These are phyloP conservation scores for Pyrrhosoma nymphula DNA, from an alignment of 2,888 invertebrate genomes.

Conservation along the genomic window DNA sequence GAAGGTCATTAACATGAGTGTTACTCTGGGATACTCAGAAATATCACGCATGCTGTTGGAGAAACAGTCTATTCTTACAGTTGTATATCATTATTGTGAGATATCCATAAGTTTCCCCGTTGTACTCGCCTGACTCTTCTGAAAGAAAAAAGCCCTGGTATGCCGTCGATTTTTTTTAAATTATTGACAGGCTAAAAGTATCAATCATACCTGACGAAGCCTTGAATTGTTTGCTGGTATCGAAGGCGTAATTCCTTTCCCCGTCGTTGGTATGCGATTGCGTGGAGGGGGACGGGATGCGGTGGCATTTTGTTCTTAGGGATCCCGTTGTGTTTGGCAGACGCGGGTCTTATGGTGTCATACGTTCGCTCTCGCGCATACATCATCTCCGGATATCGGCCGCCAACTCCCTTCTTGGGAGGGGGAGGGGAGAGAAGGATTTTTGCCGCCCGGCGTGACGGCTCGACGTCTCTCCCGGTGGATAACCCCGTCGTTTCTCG, in stretches of 20 bases:
- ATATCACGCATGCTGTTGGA: too few relatives aligned
- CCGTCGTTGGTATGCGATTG: slow-evolving; percentile 41
- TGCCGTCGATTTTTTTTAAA: too few relatives aligned
- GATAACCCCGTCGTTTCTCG: background rate
- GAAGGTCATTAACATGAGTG: too few relatives aligned
- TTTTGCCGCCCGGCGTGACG: background rate
- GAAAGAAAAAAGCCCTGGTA: too few relatives aligned
- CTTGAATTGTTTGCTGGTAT: background rate
- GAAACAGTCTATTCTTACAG: too few relatives aligned
- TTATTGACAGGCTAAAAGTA: too few relatives aligned
- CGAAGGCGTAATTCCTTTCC: background rate
- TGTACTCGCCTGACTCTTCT: too few relatives aligned
- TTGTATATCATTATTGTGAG: too few relatives aligned
- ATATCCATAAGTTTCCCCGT: too few relatives aligned
- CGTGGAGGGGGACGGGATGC: background rate
- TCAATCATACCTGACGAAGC: too few relatives aligned
- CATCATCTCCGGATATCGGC: slow-evolving; percentile 43
- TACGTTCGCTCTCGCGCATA: background rate
- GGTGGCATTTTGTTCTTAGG: background rate
- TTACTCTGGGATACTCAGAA: too few relatives aligned
- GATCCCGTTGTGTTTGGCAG: background rate
- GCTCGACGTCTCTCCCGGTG: background rate
- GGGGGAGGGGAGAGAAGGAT: background rate
- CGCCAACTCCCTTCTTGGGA: background rate
- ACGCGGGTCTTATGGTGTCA: background rate